These are phyloP conservation scores for Ridgeia piscesae DNA, from an alignment of 1,140 invertebrate species.

Conservation along the genomic window DNA sequence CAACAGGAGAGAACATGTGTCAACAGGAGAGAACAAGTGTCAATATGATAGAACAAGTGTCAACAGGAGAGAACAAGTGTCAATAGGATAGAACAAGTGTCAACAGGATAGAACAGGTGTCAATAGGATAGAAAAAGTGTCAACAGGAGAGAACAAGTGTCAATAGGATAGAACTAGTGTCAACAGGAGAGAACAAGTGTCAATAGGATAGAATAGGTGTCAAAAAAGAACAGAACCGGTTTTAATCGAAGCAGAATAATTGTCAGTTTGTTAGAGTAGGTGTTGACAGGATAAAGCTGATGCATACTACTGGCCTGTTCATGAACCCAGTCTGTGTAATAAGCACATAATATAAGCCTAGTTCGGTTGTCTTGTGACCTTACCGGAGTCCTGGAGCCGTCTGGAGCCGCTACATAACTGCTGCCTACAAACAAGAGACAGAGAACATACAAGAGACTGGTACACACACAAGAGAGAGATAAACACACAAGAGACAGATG, in stretches of 20 bases:
- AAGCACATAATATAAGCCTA: background rate
- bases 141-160: constrained; percentile 10
- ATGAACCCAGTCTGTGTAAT: background rate
- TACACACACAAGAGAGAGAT: too few relatives aligned
- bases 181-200: background rate
- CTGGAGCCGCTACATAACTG: constrained; percentile 89
- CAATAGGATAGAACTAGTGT: background rate
- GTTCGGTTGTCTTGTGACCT: background rate
- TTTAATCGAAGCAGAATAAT: too few relatives aligned
- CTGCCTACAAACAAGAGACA: constrained; percentile 65
- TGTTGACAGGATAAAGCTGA: too few relatives aligned
- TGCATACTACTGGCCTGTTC: background rate
- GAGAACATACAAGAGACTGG: background rate
- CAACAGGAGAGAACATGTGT: too few relatives aligned
- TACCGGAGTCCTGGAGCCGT: constrained; percentile 65
- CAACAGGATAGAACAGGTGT: too few relatives aligned
- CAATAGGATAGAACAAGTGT: too few relatives aligned
- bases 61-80: too few relatives aligned
- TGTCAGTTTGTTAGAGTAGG: too few relatives aligned
- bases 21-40: too few relatives aligned
- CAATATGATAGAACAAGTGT: too few relatives aligned
- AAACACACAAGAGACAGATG: background rate
- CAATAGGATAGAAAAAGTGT: background rate
- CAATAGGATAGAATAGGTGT: too few relatives aligned
- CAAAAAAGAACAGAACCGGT: too few relatives aligned